These are phyloP conservation scores for Thamnaconus septentrionalis DNA, from an alignment of 2,113 vertebrate species.

Conservation along the genomic window DNA sequence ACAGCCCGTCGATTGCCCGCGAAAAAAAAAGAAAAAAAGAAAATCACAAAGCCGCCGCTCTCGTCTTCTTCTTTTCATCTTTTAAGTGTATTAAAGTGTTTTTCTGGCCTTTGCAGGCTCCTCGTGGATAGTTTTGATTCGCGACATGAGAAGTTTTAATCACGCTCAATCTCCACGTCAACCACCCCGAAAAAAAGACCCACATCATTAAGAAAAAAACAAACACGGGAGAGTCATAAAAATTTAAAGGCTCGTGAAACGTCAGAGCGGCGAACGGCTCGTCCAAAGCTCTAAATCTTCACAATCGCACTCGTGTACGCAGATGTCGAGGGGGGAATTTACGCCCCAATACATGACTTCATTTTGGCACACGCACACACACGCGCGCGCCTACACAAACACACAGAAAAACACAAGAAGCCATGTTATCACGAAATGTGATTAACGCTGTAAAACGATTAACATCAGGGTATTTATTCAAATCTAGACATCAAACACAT, in stretches of 20 bases:
- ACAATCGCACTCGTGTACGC: background rate
- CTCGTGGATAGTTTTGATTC: slow-evolving; percentile 9
- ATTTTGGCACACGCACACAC: background rate
- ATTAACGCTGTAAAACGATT: slow-evolving; percentile 59
- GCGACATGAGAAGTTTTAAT: slow-evolving; percentile 36
- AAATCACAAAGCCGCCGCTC: too few species aligned
- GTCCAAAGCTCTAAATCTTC: slow-evolving; percentile 15
- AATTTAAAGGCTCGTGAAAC: slow-evolving; percentile 14
- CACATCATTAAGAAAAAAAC: slow-evolving; percentile 42
- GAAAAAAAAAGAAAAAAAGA: too few species aligned
- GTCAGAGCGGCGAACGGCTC: slow-evolving; percentile 1
- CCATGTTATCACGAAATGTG: slow-evolving; percentile 43
- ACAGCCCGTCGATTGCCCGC: too few species aligned
- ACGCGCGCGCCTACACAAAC: background rate
- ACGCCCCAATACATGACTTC: background rate
- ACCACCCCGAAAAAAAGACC: slow-evolving; percentile 28
- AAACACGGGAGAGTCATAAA: slow-evolving; percentile 39
- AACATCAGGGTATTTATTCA: slow-evolving; percentile 61
- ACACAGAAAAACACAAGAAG: slow-evolving; percentile 22
- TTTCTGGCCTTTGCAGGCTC: slow-evolving; percentile 6
- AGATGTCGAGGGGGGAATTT: background rate
- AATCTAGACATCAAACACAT: slow-evolving; percentile 63
- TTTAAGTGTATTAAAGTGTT: too few species aligned
- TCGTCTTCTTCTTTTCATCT: too few species aligned
- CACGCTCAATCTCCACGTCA: slow-evolving; percentile 15